Evolutionary conservation across 1,140 invertebrate genomes (phyloP), one percentile per base, ranked within the genome.

Genomic region (Drosophila serrata): DNA sequence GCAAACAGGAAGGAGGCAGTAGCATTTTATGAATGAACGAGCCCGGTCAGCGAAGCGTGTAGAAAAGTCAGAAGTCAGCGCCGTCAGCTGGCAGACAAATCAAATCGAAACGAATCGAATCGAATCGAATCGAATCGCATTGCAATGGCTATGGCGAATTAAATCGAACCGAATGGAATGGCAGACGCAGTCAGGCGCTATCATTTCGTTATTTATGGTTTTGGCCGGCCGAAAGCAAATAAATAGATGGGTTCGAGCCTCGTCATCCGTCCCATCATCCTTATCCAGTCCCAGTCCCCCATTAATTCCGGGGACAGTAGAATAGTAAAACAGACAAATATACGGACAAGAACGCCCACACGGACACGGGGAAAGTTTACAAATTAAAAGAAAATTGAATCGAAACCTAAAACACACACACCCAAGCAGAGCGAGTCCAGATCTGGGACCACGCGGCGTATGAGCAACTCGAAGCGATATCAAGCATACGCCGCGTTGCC

Each of bases 121-220:
- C 59, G 63, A 33, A 67, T 62, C 7, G 56, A 6, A 65, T 62
- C 60, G 37, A 29, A 57, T 40, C 22, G 37, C 37, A 48, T 45
- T 9, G 17, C 43, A 15, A 15, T 11, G 51, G 51, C 33, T 15
- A 24, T 49, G 60, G 45, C 35, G 65, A 68, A 69, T 69, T 65
- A 67, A 69, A 69, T 67, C 46, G 65, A 69, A 68, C 37, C 62
- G 29, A 69, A 37, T 69, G 37, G 31, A 67, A 53, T 43, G 56
- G 43, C 57, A 87, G 63, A 60, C 77, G 75, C 82, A 76, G 56
- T 82, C 82, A 76, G 46, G 75, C 75, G 65, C 59, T 58, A 68
- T 86, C 82, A 82, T 72, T 72, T 79, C 79, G 82, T 87, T 86
- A 82, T 86, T 87, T 82, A 79, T 79, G 82, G 70, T 82, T 76